Conservation (phyloP, 1,140 invertebrate genomes). For the Rhagoletis zephyria region DNA sequence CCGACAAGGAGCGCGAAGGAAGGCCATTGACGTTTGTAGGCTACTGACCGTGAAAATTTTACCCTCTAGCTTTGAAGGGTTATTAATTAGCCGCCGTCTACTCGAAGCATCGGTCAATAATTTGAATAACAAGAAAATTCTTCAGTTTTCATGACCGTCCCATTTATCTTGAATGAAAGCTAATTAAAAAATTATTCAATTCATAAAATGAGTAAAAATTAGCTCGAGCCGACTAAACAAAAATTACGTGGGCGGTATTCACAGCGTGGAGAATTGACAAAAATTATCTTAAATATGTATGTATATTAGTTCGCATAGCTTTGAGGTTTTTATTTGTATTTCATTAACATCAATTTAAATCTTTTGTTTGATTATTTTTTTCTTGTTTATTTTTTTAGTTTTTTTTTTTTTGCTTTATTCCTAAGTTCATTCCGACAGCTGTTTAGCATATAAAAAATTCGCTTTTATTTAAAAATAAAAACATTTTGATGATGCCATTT, state of each 20-base stretch:
- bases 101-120: too few relatives aligned
- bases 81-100: too few relatives aligned
- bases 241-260: neutral
- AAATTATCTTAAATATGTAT: neutral
- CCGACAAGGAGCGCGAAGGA: too few relatives aligned
- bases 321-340: constrained; percentile 32
- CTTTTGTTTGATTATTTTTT: neutral
- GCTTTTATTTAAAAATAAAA: neutral
- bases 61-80: too few relatives aligned
- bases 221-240: neutral
- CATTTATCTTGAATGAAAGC: too few relatives aligned
- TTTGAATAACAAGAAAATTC: too few relatives aligned
- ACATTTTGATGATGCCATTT: constrained; percentile 38
- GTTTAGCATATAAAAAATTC: neutral
- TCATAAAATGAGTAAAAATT: constrained; percentile 4
- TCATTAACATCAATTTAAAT: constrained; percentile 34
- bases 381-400: neutral
- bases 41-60: too few relatives aligned
- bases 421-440: neutral
- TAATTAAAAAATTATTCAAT: neutral
- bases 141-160: too few relatives aligned
- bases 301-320: neutral
- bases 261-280: neutral
- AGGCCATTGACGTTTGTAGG: too few relatives aligned
- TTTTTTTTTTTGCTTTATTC: neutral